phyloP scores from a whole-genome alignment of 1,140 invertebrate genomes.

The Hestina assimilis region DNA sequence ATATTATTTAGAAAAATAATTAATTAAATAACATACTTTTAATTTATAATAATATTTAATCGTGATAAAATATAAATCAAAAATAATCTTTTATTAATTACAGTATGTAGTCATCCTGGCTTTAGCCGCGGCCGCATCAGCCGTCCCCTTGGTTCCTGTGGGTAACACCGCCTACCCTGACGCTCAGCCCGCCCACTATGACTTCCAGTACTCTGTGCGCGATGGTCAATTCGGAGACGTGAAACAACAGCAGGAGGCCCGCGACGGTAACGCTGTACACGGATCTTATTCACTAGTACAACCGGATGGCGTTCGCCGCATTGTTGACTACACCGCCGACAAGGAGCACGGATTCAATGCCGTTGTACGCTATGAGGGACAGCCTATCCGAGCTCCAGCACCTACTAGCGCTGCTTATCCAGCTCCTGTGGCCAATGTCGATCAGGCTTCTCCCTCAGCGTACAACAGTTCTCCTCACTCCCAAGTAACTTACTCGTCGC shows the following conservation, averaged over 20 bases:
- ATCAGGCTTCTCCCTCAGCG: slow-evolving; percentile 59
- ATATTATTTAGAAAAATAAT: too few species aligned
- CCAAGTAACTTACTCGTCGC: slow-evolving; percentile 49
- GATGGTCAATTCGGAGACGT: slow-evolving; percentile 72
- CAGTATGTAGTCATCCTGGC: slow-evolving; percentile 47
- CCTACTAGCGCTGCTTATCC: slow-evolving; percentile 18
- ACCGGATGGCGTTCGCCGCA: slow-evolving; percentile 78
- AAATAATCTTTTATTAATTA: too few species aligned
- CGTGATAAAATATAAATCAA: too few species aligned
- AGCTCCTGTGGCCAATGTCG: not conserved
- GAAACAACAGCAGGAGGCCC: slow-evolving; percentile 65
- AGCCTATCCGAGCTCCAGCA: slow-evolving; percentile 20
- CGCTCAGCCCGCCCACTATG: slow-evolving; percentile 81
- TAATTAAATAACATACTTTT: too few species aligned
- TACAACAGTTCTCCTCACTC: slow-evolving; percentile 23
- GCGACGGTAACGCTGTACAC: slow-evolving; percentile 80
- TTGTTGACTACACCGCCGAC: slow-evolving; percentile 80
- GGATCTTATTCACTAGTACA: slow-evolving; percentile 81
- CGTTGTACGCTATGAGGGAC: slow-evolving; percentile 50
- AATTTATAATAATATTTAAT: too few species aligned
- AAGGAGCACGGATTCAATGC: slow-evolving; percentile 55
- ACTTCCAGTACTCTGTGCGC: slow-evolving; percentile 82
- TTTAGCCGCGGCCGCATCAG: slow-evolving; percentile 48
- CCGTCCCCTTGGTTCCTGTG: slow-evolving; percentile 48
- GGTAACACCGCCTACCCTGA: slow-evolving; percentile 48